Percentiles rank a stretch among this genome's conserved stretches.
Evolutionary conservation across 2,797 vertebrate species (phyloP).

Genomic region (Echeneis naucrates): DNA sequence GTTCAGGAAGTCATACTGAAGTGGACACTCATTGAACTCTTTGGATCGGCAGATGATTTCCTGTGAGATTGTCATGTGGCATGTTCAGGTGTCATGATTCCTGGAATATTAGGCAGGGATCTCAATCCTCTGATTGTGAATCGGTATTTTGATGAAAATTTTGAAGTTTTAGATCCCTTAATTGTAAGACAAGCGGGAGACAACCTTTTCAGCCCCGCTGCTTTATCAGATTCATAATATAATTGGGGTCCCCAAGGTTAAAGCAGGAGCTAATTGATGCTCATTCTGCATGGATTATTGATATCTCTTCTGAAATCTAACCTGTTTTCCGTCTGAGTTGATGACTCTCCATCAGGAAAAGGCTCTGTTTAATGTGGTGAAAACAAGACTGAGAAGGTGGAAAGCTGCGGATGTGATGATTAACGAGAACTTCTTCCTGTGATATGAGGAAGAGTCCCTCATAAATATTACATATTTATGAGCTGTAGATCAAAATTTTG

Average conservation of each 20-base stretch:
- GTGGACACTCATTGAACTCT: not conserved
- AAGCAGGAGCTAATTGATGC: constrained; percentile 67
- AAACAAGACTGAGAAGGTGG: constrained; percentile 37
- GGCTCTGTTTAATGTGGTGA: constrained; percentile 55
- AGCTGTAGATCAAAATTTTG: not conserved
- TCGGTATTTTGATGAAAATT: not conserved
- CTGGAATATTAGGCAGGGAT: not conserved
- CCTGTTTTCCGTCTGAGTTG: constrained; percentile 33
- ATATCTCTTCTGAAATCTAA: constrained; percentile 60
- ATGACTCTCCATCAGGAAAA: constrained; percentile 39
- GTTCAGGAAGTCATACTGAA: not conserved
- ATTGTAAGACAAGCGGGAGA: not conserved
- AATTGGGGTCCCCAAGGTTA: not conserved
- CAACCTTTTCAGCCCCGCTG: constrained; percentile 13
- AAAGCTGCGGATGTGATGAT: too few species aligned
- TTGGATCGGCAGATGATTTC: not conserved
- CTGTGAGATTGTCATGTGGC: not conserved
- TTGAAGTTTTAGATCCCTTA: not conserved
- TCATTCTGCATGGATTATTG: constrained; percentile 70
- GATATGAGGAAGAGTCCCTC: not conserved
- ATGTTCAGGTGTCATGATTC: not conserved
- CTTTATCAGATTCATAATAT: constrained; percentile 20
- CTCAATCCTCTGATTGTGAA: not conserved
- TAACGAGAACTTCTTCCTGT: not conserved
- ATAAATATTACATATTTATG: not conserved